phyloP scores from a whole-genome alignment of 2,888 invertebrate species.

The Osmoderma eremita region DNA sequence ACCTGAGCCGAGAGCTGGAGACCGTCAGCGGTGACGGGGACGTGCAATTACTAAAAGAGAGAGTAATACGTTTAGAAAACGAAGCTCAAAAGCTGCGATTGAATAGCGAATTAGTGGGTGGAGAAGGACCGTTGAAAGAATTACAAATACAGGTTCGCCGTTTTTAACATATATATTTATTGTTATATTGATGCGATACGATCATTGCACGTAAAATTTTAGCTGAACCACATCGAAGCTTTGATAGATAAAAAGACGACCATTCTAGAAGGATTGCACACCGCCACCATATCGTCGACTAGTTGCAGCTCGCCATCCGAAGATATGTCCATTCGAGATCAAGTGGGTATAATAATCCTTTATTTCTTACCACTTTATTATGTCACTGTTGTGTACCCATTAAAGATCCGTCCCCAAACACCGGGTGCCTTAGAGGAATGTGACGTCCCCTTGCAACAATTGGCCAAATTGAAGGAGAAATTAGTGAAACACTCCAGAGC shows the following conservation, averaged over 20 bases:
- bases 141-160: conserved; percentile 65
- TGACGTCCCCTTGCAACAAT: conserved; percentile 61
- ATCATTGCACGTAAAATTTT: conserved; percentile 40
- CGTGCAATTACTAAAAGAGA: conserved; percentile 61
- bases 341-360: conserved; percentile 57
- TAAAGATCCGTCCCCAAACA: conserved; percentile 57
- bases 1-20: conserved; percentile 68
- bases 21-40: conserved; percentile 63
- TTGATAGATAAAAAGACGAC: conserved; percentile 77
- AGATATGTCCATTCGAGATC: conserved; percentile 78
- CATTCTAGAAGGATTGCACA: conserved; percentile 77
- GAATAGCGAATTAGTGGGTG: conserved; percentile 59
- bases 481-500: conserved; percentile 72
- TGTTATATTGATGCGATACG: conserved; percentile 11
- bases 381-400: too few species aligned
- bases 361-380: too few species aligned
- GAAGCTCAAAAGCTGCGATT: conserved; percentile 59
- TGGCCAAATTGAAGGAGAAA: conserved; percentile 62
- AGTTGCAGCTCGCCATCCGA: conserved; percentile 83
- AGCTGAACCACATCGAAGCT: conserved; percentile 74
- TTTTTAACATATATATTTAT: too few species aligned
- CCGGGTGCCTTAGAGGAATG: conserved; percentile 58
- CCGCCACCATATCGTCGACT: conserved; percentile 70
- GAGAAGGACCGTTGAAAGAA: conserved; percentile 61
- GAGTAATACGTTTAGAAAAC: conserved; percentile 64